Conservation (phyloP, 2,113 vertebrate genomes). For the Phodopus roborovskii region DNA sequence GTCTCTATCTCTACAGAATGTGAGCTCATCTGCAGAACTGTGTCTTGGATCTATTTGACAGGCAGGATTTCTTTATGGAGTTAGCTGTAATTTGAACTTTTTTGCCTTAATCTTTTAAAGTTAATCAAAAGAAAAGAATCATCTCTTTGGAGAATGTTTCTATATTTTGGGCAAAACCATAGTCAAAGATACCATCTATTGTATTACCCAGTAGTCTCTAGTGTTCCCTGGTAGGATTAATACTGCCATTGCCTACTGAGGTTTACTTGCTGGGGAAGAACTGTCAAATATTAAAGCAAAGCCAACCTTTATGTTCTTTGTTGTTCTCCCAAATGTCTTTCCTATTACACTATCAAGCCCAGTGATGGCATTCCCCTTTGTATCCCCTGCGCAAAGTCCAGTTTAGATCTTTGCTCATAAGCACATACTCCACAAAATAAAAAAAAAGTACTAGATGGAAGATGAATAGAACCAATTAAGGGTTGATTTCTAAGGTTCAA, state of each 20-base stretch:
- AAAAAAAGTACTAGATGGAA: background rate
- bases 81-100: constrained; percentile 41
- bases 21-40: constrained; percentile 34
- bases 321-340: background rate
- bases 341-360: background rate
- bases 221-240: background rate
- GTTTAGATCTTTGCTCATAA: background rate
- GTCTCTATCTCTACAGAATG: constrained; percentile 23
- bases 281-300: background rate
- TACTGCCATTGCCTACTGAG: background rate
- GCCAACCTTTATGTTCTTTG: background rate
- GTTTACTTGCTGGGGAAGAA: constrained; percentile 10
- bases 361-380: background rate
- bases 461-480: background rate
- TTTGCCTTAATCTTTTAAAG: constrained; percentile 13
- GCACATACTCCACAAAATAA: background rate
- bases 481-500: background rate
- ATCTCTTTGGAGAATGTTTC: constrained; percentile 13
- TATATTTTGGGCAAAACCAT: constrained; percentile 9
- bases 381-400: background rate
- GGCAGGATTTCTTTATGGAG: background rate
- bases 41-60: background rate
- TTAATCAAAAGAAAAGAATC: background rate
- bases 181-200: too few species aligned
- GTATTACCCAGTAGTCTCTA: background rate